Percentiles rank a stretch among this genome's conserved stretches.
Conservation (phyloP, 2,888 invertebrate genomes). For the Helleia helle region DNA sequence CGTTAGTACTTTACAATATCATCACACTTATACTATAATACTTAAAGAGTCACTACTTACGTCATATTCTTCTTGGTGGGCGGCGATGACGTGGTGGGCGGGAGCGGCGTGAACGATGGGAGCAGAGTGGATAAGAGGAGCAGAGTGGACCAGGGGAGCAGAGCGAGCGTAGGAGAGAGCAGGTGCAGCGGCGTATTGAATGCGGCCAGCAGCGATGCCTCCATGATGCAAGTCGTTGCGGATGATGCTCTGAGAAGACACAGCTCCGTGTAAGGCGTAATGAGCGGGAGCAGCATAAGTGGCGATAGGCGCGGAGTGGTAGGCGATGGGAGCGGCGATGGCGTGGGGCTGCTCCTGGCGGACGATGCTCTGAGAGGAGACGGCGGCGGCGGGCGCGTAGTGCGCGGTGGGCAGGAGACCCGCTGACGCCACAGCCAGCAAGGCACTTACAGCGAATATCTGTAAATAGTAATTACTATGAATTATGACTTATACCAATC, state of each 20-base stretch:
- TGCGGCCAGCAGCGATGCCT: constrained; percentile 22
- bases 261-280: constrained; percentile 34
- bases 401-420: constrained; percentile 24
- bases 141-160: constrained; percentile 21
- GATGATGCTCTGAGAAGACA: constrained; percentile 42
- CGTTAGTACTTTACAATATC: too few species aligned
- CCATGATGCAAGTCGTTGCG: constrained; percentile 38
- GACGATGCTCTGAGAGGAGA: constrained; percentile 52
- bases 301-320: constrained; percentile 23
- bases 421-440: constrained; percentile 26
- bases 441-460: constrained; percentile 24
- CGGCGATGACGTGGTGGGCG: not conserved
- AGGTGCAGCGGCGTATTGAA: constrained; percentile 27
- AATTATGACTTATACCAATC: too few species aligned
- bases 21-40: not conserved
- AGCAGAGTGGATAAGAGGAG: constrained; percentile 31
- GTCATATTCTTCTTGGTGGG: constrained; percentile 11
- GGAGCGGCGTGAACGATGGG: constrained; percentile 25
- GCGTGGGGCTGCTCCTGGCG: constrained; percentile 40
- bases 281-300: constrained; percentile 37
- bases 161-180: constrained; percentile 24
- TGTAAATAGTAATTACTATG: too few species aligned
- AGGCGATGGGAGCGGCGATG: constrained; percentile 20
- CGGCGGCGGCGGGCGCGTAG: constrained; percentile 20
- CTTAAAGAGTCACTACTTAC: constrained; percentile 6